phyloP scores from a whole-genome alignment of 2,113 vertebrate genomes.

The Scomber japonicus region DNA sequence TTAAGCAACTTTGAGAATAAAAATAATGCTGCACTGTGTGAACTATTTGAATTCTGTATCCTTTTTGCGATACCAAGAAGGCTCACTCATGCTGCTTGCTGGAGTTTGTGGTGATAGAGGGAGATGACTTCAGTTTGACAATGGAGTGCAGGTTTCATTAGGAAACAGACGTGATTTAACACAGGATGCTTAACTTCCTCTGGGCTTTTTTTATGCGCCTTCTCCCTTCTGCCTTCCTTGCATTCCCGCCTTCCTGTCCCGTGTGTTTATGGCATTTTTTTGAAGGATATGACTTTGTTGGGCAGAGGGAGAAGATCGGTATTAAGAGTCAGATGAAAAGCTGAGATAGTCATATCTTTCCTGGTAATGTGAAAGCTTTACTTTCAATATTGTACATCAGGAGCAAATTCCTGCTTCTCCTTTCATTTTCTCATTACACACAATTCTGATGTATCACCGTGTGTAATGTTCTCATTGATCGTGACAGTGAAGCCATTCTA shows the following conservation, averaged over 20 bases:
- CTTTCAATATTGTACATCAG: conserved; percentile 5
- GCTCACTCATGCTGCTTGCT: background rate
- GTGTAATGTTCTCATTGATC: conserved; percentile 50
- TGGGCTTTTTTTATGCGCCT: conserved; percentile 61
- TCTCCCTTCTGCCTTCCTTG: conserved; percentile 52
- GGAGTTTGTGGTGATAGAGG: conserved; percentile 44
- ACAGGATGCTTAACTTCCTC: conserved; percentile 86
- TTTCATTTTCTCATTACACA: background rate
- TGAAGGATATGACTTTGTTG: background rate
- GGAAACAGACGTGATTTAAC: conserved; percentile 81
- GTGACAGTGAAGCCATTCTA: conserved; percentile 8
- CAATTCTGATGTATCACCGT: conserved; percentile 8
- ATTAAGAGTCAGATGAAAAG: conserved; percentile 6
- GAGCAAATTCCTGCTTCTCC: background rate
- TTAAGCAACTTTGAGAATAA: conserved; percentile 12
- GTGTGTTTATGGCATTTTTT: conserved; percentile 12
- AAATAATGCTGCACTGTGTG: background rate
- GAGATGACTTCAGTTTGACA: conserved; percentile 68
- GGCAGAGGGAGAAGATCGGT: conserved; percentile 16
- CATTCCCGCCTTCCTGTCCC: conserved; percentile 44
- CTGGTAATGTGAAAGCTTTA: conserved; percentile 2
- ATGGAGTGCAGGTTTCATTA: conserved; percentile 72
- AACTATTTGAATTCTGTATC: background rate
- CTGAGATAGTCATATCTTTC: conserved; percentile 33
- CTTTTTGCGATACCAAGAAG: background rate